Evolutionary conservation across 2,113 vertebrate species (phyloP).

Genomic region (Tragelaphus scriptus): DNA sequence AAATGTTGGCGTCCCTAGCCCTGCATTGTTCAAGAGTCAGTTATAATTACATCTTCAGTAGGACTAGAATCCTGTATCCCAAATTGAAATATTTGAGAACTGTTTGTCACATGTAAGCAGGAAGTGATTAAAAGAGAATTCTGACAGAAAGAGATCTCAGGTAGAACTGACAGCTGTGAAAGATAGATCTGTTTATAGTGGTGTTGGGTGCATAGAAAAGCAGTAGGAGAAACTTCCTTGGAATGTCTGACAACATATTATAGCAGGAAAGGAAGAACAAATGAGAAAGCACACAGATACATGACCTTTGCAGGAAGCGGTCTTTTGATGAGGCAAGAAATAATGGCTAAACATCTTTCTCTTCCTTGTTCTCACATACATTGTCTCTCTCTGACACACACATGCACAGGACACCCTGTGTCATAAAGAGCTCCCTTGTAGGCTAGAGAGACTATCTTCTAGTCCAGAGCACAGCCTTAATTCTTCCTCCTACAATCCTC

Average conservation of each 20-base stretch:
- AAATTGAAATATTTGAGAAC: constrained; percentile 19
- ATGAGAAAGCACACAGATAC: not conserved
- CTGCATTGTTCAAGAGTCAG: not conserved
- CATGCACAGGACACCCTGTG: not conserved
- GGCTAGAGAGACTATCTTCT: not conserved
- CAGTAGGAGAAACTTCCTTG: not conserved
- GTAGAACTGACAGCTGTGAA: not conserved
- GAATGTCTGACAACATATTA: not conserved
- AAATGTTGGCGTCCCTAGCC: not conserved
- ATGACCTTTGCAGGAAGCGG: not conserved
- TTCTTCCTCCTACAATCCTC: not conserved
- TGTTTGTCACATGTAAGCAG: not conserved
- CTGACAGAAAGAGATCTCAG: not conserved
- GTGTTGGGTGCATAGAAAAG: not conserved
- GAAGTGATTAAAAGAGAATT: not conserved
- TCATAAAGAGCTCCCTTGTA: not conserved
- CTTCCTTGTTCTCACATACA: not conserved
- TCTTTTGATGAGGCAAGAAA: not conserved
- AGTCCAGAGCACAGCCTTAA: not conserved
- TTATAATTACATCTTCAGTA: not conserved
- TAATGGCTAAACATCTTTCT: not conserved
- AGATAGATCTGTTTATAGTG: not conserved
- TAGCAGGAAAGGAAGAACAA: not conserved
- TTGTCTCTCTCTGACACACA: not conserved
- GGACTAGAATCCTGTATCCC: not conserved